Conservation (phyloP, 2,888 invertebrate genomes). For the Drosophila setosimentum region DNA sequence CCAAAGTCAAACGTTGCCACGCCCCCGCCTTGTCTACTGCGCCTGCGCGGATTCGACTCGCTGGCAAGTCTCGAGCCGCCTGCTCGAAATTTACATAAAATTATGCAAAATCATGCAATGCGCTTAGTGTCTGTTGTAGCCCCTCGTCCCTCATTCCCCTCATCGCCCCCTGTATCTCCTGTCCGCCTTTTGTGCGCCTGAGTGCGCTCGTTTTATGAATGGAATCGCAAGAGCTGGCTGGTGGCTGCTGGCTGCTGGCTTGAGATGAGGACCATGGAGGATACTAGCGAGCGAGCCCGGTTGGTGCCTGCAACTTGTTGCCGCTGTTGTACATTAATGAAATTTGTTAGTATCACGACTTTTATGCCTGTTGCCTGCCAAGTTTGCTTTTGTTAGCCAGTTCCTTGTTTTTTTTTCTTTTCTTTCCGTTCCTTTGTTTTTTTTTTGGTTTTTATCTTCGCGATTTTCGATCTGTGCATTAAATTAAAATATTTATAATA, state of each 20-base stretch:
- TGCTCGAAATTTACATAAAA: conserved; percentile 75
- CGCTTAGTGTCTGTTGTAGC: conserved; percentile 73
- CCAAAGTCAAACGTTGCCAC: conserved; percentile 60
- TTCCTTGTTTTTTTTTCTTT: conserved; percentile 34
- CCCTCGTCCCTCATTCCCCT: neutral
- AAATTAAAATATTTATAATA: conserved; percentile 69
- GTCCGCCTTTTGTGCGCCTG: conserved; percentile 45
- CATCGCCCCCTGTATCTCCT: neutral
- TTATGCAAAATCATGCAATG: conserved; percentile 80
- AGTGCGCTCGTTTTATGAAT: conserved; percentile 75
- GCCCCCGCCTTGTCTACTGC: conserved; percentile 61
- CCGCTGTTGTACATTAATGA: conserved; percentile 82
- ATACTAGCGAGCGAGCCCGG: conserved; percentile 36
- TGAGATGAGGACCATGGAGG: conserved; percentile 16
- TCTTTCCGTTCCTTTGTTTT: conserved; percentile 4
- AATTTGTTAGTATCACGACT: conserved; percentile 84
- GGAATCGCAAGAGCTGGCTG: conserved; percentile 62
- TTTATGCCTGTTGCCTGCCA: conserved; percentile 77
- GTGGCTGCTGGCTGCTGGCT: conserved; percentile 23
- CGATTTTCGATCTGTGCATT: conserved; percentile 59
- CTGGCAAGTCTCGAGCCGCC: conserved; percentile 53
- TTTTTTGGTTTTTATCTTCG: conserved; percentile 19
- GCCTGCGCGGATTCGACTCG: conserved; percentile 51
- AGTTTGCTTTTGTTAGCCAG: conserved; percentile 66
- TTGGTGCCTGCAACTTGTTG: conserved; percentile 74